Conservation (phyloP, 2,797 vertebrate genomes). For the Rhabdophis nuchalis region DNA sequence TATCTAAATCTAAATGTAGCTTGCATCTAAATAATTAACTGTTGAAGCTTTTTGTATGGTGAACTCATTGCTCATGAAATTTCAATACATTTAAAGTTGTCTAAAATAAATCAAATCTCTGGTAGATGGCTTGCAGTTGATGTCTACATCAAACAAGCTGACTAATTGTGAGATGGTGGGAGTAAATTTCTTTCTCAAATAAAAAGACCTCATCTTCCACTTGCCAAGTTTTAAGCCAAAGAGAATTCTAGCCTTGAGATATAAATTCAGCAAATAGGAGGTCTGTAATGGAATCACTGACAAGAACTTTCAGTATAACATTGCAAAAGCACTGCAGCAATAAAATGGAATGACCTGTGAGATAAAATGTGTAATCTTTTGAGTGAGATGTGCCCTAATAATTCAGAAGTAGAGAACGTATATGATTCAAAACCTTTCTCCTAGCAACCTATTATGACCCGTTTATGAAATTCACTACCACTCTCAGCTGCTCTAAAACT, state of each 20-base stretch:
- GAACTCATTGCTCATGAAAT: slow-evolving; percentile 26
- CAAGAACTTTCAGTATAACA: slow-evolving; percentile 58
- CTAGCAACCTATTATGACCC: slow-evolving; percentile 17
- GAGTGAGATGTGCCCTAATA: slow-evolving; percentile 63
- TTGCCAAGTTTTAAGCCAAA: slow-evolving; percentile 57
- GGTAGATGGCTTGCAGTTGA: neutral
- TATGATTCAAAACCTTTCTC: slow-evolving; percentile 47
- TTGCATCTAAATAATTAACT: slow-evolving; percentile 29
- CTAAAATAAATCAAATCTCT: slow-evolving; percentile 36
- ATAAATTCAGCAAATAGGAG: slow-evolving; percentile 65
- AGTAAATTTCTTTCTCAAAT: slow-evolving; percentile 20
- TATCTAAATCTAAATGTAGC: slow-evolving; percentile 17
- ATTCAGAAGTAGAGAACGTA: slow-evolving; percentile 42
- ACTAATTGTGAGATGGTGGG: neutral
- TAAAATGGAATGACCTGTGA: slow-evolving; percentile 58
- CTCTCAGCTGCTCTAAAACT: slow-evolving; percentile 45
- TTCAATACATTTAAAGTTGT: slow-evolving; percentile 36
- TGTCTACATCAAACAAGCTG: slow-evolving; percentile 32
- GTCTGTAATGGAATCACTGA: slow-evolving; percentile 64
- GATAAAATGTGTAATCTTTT: slow-evolving; percentile 67
- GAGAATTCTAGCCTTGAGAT: slow-evolving; percentile 60
- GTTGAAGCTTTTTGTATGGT: slow-evolving; percentile 28
- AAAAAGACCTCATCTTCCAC: slow-evolving; percentile 40
- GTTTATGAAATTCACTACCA: slow-evolving; percentile 59
- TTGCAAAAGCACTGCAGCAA: slow-evolving; percentile 52